These are phyloP conservation scores for Huso huso DNA, from an alignment of 2,797 vertebrate species.

Conservation along the genomic window DNA sequence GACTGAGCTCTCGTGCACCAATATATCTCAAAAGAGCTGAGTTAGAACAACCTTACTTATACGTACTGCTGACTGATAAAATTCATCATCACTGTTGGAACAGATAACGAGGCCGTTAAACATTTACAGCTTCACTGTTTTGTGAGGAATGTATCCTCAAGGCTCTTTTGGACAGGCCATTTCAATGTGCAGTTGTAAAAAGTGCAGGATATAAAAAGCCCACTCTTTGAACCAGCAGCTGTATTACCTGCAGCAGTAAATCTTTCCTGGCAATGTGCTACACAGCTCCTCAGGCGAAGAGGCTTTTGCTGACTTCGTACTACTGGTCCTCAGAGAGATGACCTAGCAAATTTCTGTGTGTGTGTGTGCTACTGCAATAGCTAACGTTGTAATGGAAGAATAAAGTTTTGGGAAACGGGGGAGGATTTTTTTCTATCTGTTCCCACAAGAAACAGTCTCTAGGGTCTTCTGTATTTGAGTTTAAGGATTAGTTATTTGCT, in stretches of 20 bases:
- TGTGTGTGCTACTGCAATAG: constrained; percentile 18
- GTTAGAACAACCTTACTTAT: constrained; percentile 8
- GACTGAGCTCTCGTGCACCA: constrained; percentile 27
- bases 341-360: constrained; percentile 28
- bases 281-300: constrained; percentile 46
- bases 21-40: neutral
- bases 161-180: constrained; percentile 42
- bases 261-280: constrained; percentile 55
- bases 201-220: constrained; percentile 52
- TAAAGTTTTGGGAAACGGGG: constrained; percentile 12
- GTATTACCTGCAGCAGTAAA: constrained; percentile 51
- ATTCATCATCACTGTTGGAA: constrained; percentile 24
- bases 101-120: constrained; percentile 12
- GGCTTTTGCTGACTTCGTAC: constrained; percentile 41
- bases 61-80: constrained; percentile 6
- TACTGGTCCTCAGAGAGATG: constrained; percentile 39
- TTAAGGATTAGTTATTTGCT: constrained; percentile 57
- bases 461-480: constrained; percentile 64
- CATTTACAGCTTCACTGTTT: constrained; percentile 18
- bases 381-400: constrained; percentile 8
- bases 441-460: constrained; percentile 40
- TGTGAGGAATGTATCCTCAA: constrained; percentile 6
- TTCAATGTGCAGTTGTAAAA: constrained; percentile 41
- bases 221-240: constrained; percentile 55
- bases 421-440: constrained; percentile 21